Base-by-base conservation (phyloP, 2,888 invertebrate species). In the Phania funesta region DNA sequence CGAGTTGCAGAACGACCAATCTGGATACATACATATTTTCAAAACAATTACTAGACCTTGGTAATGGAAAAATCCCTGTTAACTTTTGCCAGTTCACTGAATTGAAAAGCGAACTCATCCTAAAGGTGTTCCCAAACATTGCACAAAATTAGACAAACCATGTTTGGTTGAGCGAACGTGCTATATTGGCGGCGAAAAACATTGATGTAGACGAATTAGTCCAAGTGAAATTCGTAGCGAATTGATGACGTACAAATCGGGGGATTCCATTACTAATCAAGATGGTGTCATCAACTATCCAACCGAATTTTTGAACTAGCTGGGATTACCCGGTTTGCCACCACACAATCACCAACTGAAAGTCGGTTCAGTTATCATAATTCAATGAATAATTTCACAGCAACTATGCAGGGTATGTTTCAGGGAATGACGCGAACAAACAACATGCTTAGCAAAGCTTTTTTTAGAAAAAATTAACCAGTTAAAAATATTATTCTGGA, bases 141-240 rank as follows among this genome's bases (percentile, higher is more conserved):
- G 48, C 65, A 46, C 65, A 65, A 22, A 62, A 44, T 20, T 65
- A 65, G 29, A 48, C 44, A 46, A 65, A n/a, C n/a, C 32, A 65
- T 16, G 35, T 29, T 16, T 60, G 22, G 54, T 22, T 73, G 7
- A 50, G 50, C 38, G 50, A 48, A 52, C 35, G 62, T 38, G 62
- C 58, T 48, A 62, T 60, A 44, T 58, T 56, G 29, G 58, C 70
- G 11, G 26, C 70, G 9, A 71, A 71, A 58, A 74, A 74, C 41
- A 20, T 38, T 24, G 41, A 62, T 38, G 74, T 3, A 38, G 11
- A 38, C 38, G 38, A 38, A 11, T 4, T 5, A 3, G 11, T n/a
- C n/a, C 9, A 38, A 38, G 8, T 11, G 38, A 38, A 38, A 38
- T 38, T 11, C 3, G 11, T 38, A 11, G 38, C 11, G 38, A 38